Evolutionary conservation across 2,888 invertebrate genomes (phyloP).

Genomic region (Loripinus fragilis): DNA sequence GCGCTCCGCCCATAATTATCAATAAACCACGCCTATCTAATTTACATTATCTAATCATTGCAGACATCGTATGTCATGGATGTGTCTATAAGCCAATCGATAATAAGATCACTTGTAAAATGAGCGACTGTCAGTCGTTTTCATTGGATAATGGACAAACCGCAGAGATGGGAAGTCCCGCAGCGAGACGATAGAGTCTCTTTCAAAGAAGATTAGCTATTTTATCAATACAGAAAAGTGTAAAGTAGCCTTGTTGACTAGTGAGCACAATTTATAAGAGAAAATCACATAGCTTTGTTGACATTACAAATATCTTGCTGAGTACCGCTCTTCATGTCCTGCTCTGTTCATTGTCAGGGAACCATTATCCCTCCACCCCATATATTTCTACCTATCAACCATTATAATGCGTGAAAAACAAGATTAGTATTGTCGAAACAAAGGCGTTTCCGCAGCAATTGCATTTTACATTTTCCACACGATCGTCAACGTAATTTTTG

Average conservation of each 20-base stretch:
- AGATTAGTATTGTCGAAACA: too few relatives aligned
- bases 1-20: constrained; percentile 35
- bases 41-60: constrained; percentile 36
- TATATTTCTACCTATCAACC: too few relatives aligned
- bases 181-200: not conserved
- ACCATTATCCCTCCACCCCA: too few relatives aligned
- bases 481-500: too few relatives aligned
- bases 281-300: constrained; percentile 18
- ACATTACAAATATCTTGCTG: constrained; percentile 4
- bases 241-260: not conserved
- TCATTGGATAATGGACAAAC: constrained; percentile 8
- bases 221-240: constrained; percentile 1
- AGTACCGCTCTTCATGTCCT: not conserved
- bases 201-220: constrained; percentile 4
- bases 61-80: constrained; percentile 1
- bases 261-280: not conserved
- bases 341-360: too few relatives aligned
- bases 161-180: not conserved
- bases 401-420: too few relatives aligned
- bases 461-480: too few relatives aligned
- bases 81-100: constrained; percentile 7
- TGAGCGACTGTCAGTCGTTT: not conserved
- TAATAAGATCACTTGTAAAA: not conserved
- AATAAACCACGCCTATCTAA: constrained; percentile 34
- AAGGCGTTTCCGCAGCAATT: too few relatives aligned